A percentile compares a stretch with the other conserved stretches of the same genome.
Conservation (phyloP, 2,797 vertebrate species). For the Myotis findleyi region DNA sequence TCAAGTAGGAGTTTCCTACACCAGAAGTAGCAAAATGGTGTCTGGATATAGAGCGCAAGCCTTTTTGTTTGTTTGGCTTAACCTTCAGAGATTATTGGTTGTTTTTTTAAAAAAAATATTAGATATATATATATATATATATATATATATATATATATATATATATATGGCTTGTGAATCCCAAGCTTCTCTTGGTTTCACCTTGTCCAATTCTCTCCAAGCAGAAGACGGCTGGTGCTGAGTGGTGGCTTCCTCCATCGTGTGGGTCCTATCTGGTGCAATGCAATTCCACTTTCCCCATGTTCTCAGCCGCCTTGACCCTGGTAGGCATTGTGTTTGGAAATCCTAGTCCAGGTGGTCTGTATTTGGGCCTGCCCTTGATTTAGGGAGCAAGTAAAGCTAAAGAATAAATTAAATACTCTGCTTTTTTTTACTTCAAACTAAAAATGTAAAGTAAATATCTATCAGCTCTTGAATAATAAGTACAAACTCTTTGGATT, state of each 20-base stretch:
- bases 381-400: neutral
- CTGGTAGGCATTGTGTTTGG: neutral
- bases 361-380: neutral
- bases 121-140: neutral
- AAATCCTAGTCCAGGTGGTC: neutral
- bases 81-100: neutral
- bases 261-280: too few relatives aligned
- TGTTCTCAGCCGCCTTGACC: neutral
- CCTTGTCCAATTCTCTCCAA: too few relatives aligned
- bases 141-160: neutral
- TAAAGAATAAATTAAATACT: constrained; percentile 20
- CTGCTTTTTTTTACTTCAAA: neutral
- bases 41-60: neutral
- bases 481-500: neutral
- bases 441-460: constrained; percentile 14
- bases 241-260: too few relatives aligned
- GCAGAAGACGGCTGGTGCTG: too few relatives aligned
- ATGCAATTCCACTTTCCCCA: neutral
- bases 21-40: neutral
- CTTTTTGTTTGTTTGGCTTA: neutral
- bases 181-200: too few relatives aligned
- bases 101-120: neutral
- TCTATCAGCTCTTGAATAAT: neutral
- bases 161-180: neutral
- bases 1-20: neutral